Evolutionary conservation across 2,888 invertebrate genomes (phyloP), one percentile per base, ranked within the genome.

Genomic region (Mamestra brassicae): DNA sequence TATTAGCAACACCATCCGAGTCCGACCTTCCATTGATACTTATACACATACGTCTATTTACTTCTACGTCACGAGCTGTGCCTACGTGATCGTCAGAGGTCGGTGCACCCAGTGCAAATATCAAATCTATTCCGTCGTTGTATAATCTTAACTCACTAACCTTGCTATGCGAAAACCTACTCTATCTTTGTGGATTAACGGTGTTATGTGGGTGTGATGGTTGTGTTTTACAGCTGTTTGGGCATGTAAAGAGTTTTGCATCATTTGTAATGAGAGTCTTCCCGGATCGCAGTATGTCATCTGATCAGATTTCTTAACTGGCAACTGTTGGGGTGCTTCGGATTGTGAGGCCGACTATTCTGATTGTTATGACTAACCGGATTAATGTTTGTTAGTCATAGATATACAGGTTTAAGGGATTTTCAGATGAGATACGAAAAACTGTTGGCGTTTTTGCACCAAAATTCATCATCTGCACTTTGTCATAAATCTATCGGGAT

Each of bases 21-120:
- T 62, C 26, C 67, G 80, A 67, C 80, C 80, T 83, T 78, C 68
- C 78, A 81, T 84, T 76, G 76, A 82, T 74, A 61, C 50, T 26
- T 55, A 67, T 54, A 71, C 69, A 78, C 54, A 74, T 76, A 78
- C 71, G 55, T 58, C 68, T 83, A 60, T 86, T 72, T 72, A 71
- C 63, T 63, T 70, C 71, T 73, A 75, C 80, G 68, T 81, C 77
- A 82, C 72, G 57, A 65, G 75, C 70, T 34, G 72, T 84, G 88
- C 83, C 83, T 89, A 89, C 88, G 87, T 85, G 88, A 86, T 85
- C 83, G 55, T 54, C 60, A 62, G 62, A 89, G 94, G 94, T 94
- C 93, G 90, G 86, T 94, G 94, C 93, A 94, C 94, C 87, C 90
- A 88, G 85, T 93, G 93, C 94, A 91, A 93, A 94, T 92, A 93